Conservation (phyloP, 64 coral and sea anemone species). For the Actinia tenebrosa region DNA sequence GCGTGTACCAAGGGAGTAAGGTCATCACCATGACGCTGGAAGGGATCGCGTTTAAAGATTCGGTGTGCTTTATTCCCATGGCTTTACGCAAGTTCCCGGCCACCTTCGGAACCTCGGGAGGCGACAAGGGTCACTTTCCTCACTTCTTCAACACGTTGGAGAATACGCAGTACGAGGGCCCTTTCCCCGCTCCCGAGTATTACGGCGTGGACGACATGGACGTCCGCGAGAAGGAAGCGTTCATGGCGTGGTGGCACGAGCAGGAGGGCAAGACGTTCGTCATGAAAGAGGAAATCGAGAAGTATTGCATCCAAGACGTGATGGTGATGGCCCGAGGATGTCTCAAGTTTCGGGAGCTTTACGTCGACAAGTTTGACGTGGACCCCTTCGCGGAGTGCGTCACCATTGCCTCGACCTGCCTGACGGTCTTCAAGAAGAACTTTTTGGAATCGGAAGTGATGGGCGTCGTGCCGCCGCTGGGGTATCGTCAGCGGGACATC, state of each 20-base stretch:
- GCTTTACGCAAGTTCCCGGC: neutral
- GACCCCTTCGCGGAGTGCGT: neutral
- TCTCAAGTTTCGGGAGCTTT: neutral
- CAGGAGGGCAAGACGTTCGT: neutral
- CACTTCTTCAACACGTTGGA: slow-evolving; percentile 35
- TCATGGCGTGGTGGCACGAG: neutral
- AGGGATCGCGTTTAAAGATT: slow-evolving; percentile 18
- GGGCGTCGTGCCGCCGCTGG: neutral
- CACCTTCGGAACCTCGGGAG: neutral
- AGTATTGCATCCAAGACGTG: slow-evolving; percentile 13
- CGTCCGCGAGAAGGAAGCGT: accelerated
- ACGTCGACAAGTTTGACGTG: neutral
- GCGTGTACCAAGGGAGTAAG: neutral
- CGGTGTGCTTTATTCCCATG: slow-evolving; percentile 23
- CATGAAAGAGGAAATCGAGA: neutral
- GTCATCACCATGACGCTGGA: neutral
- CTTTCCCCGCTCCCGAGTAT: neutral
- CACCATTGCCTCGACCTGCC: neutral
- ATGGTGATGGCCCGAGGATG: neutral
- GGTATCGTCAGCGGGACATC: neutral
- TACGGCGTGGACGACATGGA: slow-evolving; percentile 21
- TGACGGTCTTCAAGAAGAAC: neutral
- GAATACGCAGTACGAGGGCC: slow-evolving; percentile 7
- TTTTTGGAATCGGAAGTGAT: neutral
- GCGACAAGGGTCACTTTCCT: slow-evolving; percentile 41